Percentiles rank a stretch among this genome's conserved stretches.
Conservation (phyloP, 2,888 invertebrate species). For the Scrobipalpa costella region DNA sequence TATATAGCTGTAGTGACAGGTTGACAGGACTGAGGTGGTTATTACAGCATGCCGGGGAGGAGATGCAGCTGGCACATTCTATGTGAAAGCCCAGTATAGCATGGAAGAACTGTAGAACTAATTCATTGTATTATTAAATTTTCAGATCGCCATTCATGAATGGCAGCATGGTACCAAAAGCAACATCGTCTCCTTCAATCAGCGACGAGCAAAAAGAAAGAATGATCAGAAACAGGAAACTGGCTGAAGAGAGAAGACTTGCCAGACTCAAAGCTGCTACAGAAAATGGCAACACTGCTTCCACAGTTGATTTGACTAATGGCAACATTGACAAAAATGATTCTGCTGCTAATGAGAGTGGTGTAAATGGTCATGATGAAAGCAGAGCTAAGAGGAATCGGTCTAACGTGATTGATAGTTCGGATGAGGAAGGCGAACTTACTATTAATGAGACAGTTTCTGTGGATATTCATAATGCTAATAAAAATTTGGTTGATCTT, state of each 20-base stretch:
- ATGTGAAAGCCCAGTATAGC: no score
- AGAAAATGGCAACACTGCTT: slow-evolving; percentile 3
- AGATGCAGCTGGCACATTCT: no score
- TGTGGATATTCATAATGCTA: slow-evolving; percentile 42
- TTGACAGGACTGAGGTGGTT: no score
- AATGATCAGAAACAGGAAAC: slow-evolving; percentile 84
- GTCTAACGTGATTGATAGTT: slow-evolving; percentile 43
- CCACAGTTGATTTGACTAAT: slow-evolving; percentile 13
- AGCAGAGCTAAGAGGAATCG: slow-evolving; percentile 37
- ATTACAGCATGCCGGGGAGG: no score
- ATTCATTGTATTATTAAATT: no score
- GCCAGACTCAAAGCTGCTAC: slow-evolving; percentile 67
- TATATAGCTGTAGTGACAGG: no score
- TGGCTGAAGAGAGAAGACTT: slow-evolving; percentile 84
- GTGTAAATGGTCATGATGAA: slow-evolving; percentile 25
- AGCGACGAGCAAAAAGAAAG: slow-evolving; percentile 84
- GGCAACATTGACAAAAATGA: slow-evolving; percentile 5
- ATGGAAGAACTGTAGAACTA: no score
- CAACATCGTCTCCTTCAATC: slow-evolving; percentile 72
- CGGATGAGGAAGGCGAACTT: slow-evolving; percentile 45
- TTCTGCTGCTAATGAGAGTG: slow-evolving; percentile 6
- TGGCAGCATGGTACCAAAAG: slow-evolving; percentile 65
- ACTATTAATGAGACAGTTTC: slow-evolving; percentile 41
- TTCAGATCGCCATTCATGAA: slow-evolving; percentile 54
- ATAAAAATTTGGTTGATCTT: slow-evolving; percentile 8